A percentile compares a stretch with the other conserved stretches of the same genome.
These are phyloP conservation scores for Fopius arisanus DNA, from an alignment of 1,140 invertebrate genomes.

Conservation along the genomic window DNA sequence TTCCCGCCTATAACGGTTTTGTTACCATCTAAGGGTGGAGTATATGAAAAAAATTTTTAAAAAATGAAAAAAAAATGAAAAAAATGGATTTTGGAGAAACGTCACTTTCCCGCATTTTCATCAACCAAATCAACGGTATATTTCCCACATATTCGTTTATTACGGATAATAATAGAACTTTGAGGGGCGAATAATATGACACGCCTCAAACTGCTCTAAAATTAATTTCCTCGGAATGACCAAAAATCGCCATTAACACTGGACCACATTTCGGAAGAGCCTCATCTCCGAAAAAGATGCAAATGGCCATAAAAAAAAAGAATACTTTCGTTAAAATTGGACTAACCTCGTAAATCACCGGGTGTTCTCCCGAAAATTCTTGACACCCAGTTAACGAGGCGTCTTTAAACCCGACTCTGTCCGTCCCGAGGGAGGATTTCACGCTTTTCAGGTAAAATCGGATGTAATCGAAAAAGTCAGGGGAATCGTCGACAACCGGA, in stretches of 20 bases:
- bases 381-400: slow-evolving; percentile 35
- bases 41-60: too few relatives aligned
- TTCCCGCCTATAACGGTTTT: too few relatives aligned
- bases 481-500: slow-evolving; percentile 6
- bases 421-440: slow-evolving; percentile 31
- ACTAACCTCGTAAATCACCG: neutral
- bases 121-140: too few relatives aligned
- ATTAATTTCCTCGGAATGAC: neutral
- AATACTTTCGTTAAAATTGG: neutral
- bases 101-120: too few relatives aligned
- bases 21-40: too few relatives aligned
- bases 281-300: neutral
- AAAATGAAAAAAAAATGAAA: neutral
- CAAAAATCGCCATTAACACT: neutral
- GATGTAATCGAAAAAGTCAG: slow-evolving; percentile 34
- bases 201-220: too few relatives aligned
- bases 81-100: too few relatives aligned
- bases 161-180: too few relatives aligned
- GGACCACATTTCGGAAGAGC: too few relatives aligned
- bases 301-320: neutral
- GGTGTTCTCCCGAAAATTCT: neutral
- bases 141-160: too few relatives aligned
- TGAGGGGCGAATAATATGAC: too few relatives aligned
- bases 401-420: slow-evolving; percentile 19
- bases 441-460: slow-evolving; percentile 36